These are phyloP conservation scores for Bombylius discolor DNA, from an alignment of 2,888 invertebrate genomes.

Conservation along the genomic window DNA sequence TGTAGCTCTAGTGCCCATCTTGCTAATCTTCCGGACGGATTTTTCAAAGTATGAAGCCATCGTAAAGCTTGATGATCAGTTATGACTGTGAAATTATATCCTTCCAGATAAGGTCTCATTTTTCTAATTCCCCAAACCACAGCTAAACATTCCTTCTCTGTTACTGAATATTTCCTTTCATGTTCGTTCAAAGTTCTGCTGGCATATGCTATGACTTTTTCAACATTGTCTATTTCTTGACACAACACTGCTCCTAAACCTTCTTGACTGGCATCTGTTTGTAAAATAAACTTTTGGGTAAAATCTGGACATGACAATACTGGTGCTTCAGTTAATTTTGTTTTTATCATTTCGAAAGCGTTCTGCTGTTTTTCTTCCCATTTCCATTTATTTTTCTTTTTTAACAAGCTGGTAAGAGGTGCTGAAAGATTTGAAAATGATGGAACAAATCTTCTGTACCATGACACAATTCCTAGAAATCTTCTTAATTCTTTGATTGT, in stretches of 20 bases:
- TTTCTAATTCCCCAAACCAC: not conserved
- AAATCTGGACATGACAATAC: slow-evolving; percentile 1
- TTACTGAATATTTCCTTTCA: not conserved
- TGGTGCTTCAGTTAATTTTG: not conserved
- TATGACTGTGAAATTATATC: not conserved
- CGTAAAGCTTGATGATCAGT: not conserved
- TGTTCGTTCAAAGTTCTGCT: not conserved
- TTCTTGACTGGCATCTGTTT: too few relatives aligned
- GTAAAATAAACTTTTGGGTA: not conserved
- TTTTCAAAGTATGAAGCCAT: not conserved
- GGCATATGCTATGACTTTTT: slow-evolving; percentile 12
- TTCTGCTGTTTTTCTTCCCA: not conserved
- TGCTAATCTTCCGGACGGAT: not conserved
- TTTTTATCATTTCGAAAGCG: not conserved
- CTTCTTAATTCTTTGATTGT: too few relatives aligned
- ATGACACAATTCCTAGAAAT: not conserved
- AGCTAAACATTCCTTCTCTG: not conserved
- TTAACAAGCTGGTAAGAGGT: not conserved
- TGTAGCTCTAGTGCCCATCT: not conserved
- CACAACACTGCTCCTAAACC: too few relatives aligned
- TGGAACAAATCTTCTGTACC: slow-evolving; percentile 4
- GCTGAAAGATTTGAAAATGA: not conserved
- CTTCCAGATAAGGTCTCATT: not conserved
- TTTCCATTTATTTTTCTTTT: not conserved
- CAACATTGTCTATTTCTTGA: slow-evolving; percentile 2